phyloP scores from a whole-genome alignment of 2,797 vertebrate species.

The Urosaurus nigricauda region DNA sequence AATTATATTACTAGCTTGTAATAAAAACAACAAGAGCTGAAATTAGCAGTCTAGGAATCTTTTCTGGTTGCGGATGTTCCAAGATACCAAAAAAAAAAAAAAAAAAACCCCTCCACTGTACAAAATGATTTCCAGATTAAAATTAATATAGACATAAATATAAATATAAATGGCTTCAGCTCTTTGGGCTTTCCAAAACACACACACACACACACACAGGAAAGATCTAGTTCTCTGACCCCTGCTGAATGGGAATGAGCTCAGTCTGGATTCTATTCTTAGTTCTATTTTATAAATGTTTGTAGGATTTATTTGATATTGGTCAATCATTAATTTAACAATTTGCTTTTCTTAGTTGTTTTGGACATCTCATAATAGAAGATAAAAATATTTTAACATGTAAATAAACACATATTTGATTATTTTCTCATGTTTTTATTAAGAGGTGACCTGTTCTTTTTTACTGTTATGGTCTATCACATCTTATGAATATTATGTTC shows the following conservation, averaged over 20 bases:
- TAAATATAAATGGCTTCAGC: too few relatives aligned
- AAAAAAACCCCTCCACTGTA: too few relatives aligned
- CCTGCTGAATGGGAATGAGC: too few relatives aligned
- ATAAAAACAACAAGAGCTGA: background rate
- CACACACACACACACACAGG: too few relatives aligned
- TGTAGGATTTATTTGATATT: background rate
- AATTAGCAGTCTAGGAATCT: background rate
- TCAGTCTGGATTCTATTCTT: too few relatives aligned
- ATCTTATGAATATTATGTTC: background rate
- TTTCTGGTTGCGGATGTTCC: background rate
- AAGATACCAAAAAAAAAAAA: background rate
- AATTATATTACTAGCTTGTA: background rate
- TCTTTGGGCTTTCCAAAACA: too few relatives aligned
- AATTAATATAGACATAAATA: background rate
- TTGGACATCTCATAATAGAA: background rate
- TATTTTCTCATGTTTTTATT: background rate
- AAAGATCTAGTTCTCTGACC: too few relatives aligned
- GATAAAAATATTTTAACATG: background rate
- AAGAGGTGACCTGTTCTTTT: background rate
- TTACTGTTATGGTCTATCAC: background rate
- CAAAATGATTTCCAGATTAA: background rate
- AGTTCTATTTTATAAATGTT: background rate
- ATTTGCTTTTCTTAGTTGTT: background rate
- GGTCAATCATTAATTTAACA: background rate
- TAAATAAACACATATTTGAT: background rate